phyloP scores from a whole-genome alignment of 1,140 invertebrate genomes.

The Pentalonia nigronervosa region DNA sequence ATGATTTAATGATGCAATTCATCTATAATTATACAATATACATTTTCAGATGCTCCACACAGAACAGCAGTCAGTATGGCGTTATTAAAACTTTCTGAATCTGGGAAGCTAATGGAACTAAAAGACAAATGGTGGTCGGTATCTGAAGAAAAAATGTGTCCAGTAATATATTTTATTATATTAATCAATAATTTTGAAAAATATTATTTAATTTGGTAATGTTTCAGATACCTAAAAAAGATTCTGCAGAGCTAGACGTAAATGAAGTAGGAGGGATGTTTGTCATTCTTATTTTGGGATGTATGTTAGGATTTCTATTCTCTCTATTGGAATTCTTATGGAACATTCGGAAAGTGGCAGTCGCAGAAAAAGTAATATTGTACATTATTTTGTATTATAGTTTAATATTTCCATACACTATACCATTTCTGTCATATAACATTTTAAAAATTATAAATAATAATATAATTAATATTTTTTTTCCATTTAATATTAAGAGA shows the following conservation, averaged over 20 bases:
- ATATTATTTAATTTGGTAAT: not conserved
- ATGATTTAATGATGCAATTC: too few species aligned
- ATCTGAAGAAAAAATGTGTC: conserved; percentile 70
- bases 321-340: conserved; percentile 81
- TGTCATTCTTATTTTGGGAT: conserved; percentile 80
- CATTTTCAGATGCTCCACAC: conserved; percentile 79
- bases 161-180: conserved; percentile 67
- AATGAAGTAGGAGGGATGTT: conserved; percentile 91
- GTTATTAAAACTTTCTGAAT: conserved; percentile 91
- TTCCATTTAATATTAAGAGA: too few species aligned
- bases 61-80: conserved; percentile 85
- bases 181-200: not conserved
- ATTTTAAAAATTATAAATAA: not conserved
- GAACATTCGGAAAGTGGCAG: conserved; percentile 80
- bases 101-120: conserved; percentile 87
- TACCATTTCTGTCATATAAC: not conserved
- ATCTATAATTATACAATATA: not conserved
- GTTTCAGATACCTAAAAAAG: conserved; percentile 38
- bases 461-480: not conserved
- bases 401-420: not conserved
- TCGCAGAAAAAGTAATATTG: conserved; percentile 73
- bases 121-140: conserved; percentile 98
- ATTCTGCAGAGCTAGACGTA: conserved; percentile 70
- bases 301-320: conserved; percentile 71
- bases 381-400: not conserved